These are phyloP conservation scores for Muntiacus reevesi DNA, from an alignment of 2,113 vertebrate species.

Conservation along the genomic window DNA sequence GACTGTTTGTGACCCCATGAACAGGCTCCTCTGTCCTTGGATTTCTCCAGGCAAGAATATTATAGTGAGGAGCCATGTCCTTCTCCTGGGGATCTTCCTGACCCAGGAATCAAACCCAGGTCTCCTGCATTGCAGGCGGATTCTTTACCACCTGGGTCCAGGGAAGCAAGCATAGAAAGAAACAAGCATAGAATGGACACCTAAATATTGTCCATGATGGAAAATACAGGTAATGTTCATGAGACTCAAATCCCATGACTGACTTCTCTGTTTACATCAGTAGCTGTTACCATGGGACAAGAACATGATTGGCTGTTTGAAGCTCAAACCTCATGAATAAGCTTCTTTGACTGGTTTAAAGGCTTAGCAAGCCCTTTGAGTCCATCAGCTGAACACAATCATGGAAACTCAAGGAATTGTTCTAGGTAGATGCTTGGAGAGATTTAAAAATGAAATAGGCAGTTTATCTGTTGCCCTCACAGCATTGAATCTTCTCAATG, in stretches of 20 bases:
- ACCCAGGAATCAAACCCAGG: not conserved
- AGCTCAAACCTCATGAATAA: not conserved
- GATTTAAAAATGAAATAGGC: conserved; percentile 25
- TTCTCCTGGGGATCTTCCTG: not conserved
- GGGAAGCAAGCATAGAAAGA: not conserved
- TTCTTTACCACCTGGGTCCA: not conserved
- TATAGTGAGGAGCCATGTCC: not conserved
- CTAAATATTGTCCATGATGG: not conserved
- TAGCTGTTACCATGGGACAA: not conserved
- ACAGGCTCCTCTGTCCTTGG: not conserved
- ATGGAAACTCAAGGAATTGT: not conserved
- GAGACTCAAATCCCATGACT: not conserved
- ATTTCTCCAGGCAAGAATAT: not conserved
- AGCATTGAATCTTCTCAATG: not conserved
- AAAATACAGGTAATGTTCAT: not conserved
- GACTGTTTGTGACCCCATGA: not conserved
- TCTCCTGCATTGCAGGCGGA: not conserved
- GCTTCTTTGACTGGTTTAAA: not conserved
- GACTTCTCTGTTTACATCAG: not conserved
- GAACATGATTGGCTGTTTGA: not conserved
- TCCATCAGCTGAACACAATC: not conserved
- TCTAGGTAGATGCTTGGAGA: not conserved
- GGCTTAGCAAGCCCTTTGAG: not conserved
- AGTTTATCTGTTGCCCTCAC: not conserved
- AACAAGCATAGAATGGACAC: not conserved